These are phyloP conservation scores for Caloenas nicobarica DNA, from an alignment of 2,113 vertebrate species.

Conservation along the genomic window DNA sequence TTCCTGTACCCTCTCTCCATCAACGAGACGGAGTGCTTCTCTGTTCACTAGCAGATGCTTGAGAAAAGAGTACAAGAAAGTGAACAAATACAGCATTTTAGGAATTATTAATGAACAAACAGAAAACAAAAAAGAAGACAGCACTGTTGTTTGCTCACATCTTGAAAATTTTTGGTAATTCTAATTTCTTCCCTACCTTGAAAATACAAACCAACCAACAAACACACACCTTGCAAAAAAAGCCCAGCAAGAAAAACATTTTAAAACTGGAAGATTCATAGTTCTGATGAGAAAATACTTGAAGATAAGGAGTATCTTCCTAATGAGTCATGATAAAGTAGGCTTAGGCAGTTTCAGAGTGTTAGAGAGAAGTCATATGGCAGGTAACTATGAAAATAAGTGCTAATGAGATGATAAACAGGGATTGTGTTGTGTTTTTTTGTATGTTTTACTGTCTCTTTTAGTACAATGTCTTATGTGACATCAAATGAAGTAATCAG, in stretches of 20 bases:
- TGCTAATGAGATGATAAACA: not conserved
- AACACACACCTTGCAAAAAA: not conserved
- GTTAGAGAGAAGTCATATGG: not conserved
- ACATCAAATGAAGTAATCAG: not conserved
- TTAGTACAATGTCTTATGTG: not conserved
- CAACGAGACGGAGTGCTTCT: not conserved
- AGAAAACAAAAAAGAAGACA: not conserved
- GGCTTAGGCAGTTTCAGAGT: not conserved
- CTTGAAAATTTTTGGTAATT: not conserved
- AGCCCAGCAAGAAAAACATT: not conserved
- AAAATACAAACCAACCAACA: not conserved
- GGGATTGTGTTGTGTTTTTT: not conserved
- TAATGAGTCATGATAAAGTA: not conserved
- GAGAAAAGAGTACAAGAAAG: not conserved
- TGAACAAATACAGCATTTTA: conserved; percentile 10
- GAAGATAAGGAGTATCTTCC: not conserved
- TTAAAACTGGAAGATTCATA: not conserved
- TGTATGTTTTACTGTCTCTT: not conserved
- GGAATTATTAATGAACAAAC: not conserved
- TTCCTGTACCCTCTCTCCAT: not conserved
- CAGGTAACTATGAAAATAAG: not conserved
- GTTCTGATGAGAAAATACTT: not conserved
- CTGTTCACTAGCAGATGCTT: not conserved
- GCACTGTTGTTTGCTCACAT: not conserved
- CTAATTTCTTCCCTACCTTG: not conserved